Evolutionary conservation across 2,797 vertebrate genomes (phyloP).

Genomic region (Sebastes minor): DNA sequence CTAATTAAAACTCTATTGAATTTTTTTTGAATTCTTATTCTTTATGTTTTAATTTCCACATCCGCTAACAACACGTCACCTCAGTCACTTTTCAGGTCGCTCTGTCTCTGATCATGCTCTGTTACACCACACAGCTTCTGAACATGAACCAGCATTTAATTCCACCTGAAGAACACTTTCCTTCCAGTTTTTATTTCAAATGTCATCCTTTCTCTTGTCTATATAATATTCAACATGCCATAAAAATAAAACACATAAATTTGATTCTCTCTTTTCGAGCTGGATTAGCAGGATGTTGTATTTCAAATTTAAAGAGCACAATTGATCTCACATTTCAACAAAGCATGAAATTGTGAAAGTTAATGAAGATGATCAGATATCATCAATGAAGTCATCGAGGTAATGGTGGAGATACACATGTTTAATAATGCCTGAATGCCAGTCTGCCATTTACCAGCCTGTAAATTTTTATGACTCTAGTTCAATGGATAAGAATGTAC

Average conservation of each 20-base stretch:
- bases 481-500: constrained; percentile 50
- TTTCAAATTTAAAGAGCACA: constrained; percentile 25
- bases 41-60: background rate
- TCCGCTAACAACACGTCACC: background rate
- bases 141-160: background rate
- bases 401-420: constrained; percentile 30
- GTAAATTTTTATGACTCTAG: constrained; percentile 62
- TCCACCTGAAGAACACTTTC: background rate
- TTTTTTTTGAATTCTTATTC: background rate
- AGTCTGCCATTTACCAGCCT: constrained; percentile 64
- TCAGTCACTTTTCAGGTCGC: background rate
- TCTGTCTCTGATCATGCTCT: background rate
- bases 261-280: background rate
- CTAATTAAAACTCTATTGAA: too few species aligned
- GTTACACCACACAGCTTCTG: background rate
- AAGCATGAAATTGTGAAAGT: constrained; percentile 57
- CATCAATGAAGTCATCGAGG: constrained; percentile 25
- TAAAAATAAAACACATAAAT: background rate
- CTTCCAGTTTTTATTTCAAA: background rate
- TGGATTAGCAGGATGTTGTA: background rate
- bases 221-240: too few species aligned
- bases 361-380: constrained; percentile 54
- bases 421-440: constrained; percentile 57
- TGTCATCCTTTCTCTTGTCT: background rate
- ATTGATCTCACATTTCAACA: constrained; percentile 35